Evolutionary conservation across 2,797 vertebrate genomes (phyloP), one percentile per base, ranked within the genome.

Genomic region (Falco naumanni): DNA sequence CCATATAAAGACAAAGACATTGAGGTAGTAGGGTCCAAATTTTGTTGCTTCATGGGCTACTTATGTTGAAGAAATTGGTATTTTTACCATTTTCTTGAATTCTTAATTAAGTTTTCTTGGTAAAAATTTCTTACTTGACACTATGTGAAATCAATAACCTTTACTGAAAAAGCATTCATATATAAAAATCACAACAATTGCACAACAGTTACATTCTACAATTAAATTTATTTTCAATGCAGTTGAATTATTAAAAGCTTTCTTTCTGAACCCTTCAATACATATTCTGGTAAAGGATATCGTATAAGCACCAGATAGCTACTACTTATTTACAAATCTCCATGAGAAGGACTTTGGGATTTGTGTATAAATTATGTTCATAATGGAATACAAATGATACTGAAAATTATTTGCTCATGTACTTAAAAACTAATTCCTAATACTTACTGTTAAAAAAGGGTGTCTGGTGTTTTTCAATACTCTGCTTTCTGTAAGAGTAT

Each of bases 391-490:
- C 7, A 15, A 34, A 43, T 69, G 24, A 68, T 43, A 28, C 29
- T 65, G 56, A 86, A 93, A 78, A 84, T 41, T 31, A 65, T 15
- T 8, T 66, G 13, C 54, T 84, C 18, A 47, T 21, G 14, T 28
- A 77, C 19, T 87, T 82, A 63, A 78, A 78, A 90, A 86, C 31
- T 66, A 84, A 63, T 80, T 85, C 39, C 43, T 57, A 87, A 76
- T 76, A 99, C 99, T 99, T 97, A 99, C 99, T 63, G 99, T 99
- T 98, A 99, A 98, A 98, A 99, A 99, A 51, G 99, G 99, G 72
- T 99, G 99, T 90, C 99, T 98, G 87, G 99, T 99, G 97, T 99
- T 99, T 98, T 99, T 99, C 89, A 99, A 96, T 56, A 99, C 99
- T 98, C 99, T 98, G 98, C 99, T 99, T 98, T 99, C 99, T 86